phyloP scores from a whole-genome alignment of 2,888 invertebrate genomes.

The Drosophila pseudotalamancana region DNA sequence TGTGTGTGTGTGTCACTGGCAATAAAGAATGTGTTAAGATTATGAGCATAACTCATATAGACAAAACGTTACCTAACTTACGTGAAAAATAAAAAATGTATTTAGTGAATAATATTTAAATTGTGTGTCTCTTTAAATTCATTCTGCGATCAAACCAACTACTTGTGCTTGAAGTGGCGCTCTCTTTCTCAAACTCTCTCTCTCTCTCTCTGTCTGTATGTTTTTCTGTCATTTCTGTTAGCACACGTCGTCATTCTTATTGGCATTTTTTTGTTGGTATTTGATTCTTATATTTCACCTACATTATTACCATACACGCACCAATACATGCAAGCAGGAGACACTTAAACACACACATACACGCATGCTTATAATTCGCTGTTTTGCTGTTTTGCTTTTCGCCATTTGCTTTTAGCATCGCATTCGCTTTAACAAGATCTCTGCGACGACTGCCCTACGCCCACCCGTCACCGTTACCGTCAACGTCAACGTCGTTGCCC shows the following conservation, averaged over 20 bases:
- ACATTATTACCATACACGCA: slow-evolving; percentile 55
- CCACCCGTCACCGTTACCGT: slow-evolving; percentile 38
- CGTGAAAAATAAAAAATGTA: slow-evolving; percentile 49
- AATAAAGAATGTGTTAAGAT: slow-evolving; percentile 75
- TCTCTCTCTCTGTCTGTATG: slow-evolving; percentile 19
- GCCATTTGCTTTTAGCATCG: slow-evolving; percentile 52
- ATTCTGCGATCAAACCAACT: slow-evolving; percentile 55
- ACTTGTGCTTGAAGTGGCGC: slow-evolving; percentile 27
- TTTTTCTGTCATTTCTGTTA: slow-evolving; percentile 29
- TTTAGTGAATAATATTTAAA: slow-evolving; percentile 28
- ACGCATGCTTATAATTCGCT: slow-evolving; percentile 40
- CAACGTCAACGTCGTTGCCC: slow-evolving; percentile 28
- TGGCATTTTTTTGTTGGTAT: slow-evolving; percentile 55
- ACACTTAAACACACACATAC: slow-evolving; percentile 16
- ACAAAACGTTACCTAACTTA: slow-evolving; percentile 73
- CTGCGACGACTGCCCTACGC: slow-evolving; percentile 55
- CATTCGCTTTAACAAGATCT: slow-evolving; percentile 65
- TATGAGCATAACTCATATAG: slow-evolving; percentile 70
- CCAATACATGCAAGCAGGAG: slow-evolving; percentile 20
- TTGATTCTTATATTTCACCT: slow-evolving; percentile 70
- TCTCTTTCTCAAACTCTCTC: slow-evolving; percentile 19
- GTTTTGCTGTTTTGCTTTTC: slow-evolving; percentile 65
- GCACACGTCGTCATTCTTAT: slow-evolving; percentile 63
- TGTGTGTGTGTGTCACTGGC: slow-evolving; percentile 39
- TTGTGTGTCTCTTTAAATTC: slow-evolving; percentile 24